These are phyloP conservation scores for Enteromius anoplus DNA, from an alignment of 2,797 vertebrate species.

Conservation along the genomic window DNA sequence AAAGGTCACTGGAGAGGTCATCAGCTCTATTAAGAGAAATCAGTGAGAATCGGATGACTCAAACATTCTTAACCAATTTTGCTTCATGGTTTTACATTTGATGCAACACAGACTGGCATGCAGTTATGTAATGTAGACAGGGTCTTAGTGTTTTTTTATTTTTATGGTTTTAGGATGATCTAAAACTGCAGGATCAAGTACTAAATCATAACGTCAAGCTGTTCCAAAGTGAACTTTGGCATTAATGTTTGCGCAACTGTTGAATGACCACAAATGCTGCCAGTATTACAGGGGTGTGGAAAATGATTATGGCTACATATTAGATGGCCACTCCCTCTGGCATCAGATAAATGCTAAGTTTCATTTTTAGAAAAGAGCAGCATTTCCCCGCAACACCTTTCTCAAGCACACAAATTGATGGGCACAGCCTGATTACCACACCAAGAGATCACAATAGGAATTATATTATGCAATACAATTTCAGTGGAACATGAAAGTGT, in stretches of 20 bases:
- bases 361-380: slow-evolving; percentile 1
- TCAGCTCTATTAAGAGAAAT: slow-evolving; percentile 79
- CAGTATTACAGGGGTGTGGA: not conserved
- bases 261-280: not conserved
- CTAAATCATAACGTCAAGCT: not conserved
- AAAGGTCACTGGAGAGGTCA: slow-evolving; percentile 91
- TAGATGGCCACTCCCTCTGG: not conserved
- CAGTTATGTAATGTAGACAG: not conserved
- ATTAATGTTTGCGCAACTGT: not conserved
- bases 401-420: not conserved
- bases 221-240: not conserved
- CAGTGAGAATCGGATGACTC: too few relatives aligned
- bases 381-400: not conserved
- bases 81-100: too few relatives aligned
- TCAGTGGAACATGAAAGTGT: not conserved
- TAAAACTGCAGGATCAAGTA: not conserved
- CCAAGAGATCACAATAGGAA: not conserved
- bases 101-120: not conserved
- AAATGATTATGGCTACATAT: not conserved
- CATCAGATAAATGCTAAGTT: slow-evolving; percentile 15
- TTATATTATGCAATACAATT: not conserved
- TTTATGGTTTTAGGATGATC: not conserved
- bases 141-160: not conserved
- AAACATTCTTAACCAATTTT: not conserved
- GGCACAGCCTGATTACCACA: not conserved